These are phyloP conservation scores for Papilio gigon DNA, from an alignment of 2,888 invertebrate genomes.

Conservation along the genomic window DNA sequence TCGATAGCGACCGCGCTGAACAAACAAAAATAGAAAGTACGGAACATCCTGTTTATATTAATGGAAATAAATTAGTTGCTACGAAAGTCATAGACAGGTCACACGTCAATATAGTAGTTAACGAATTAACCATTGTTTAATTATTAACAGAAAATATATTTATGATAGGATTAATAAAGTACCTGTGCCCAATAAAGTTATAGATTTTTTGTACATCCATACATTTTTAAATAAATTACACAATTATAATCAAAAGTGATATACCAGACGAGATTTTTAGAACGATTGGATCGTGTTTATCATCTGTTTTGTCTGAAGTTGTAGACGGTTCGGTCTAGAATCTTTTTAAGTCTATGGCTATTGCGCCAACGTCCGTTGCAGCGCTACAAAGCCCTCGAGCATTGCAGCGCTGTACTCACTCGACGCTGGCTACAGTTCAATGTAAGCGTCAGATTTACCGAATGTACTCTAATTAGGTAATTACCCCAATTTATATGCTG, in stretches of 20 bases:
- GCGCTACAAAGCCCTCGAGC: constrained; percentile 14
- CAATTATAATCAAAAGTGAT: too few species aligned
- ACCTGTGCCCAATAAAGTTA: too few species aligned
- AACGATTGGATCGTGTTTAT: too few species aligned
- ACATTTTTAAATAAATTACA: too few species aligned
- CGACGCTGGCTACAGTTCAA: background rate
- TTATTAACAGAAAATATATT: background rate
- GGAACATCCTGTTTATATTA: constrained; percentile 23
- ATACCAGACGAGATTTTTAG: too few species aligned
- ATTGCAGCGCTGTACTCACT: background rate
- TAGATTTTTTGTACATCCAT: too few species aligned
- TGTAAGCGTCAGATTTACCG: background rate
- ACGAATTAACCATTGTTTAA: background rate
- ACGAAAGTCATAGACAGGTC: constrained; percentile 6
- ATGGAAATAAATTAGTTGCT: constrained; percentile 15
- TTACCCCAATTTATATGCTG: background rate
- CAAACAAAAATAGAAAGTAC: constrained; percentile 25
- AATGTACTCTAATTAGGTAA: constrained; percentile 16
- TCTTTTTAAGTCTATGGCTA: background rate
- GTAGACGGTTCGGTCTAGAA: background rate
- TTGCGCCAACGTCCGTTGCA: background rate
- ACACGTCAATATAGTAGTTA: background rate
- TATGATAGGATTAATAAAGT: too few species aligned
- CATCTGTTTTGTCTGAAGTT: background rate
- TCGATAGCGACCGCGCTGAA: constrained; percentile 2